Evolutionary conservation across 2,888 invertebrate species (phyloP).

Genomic region (Rhabditophanes sp.): DNA sequence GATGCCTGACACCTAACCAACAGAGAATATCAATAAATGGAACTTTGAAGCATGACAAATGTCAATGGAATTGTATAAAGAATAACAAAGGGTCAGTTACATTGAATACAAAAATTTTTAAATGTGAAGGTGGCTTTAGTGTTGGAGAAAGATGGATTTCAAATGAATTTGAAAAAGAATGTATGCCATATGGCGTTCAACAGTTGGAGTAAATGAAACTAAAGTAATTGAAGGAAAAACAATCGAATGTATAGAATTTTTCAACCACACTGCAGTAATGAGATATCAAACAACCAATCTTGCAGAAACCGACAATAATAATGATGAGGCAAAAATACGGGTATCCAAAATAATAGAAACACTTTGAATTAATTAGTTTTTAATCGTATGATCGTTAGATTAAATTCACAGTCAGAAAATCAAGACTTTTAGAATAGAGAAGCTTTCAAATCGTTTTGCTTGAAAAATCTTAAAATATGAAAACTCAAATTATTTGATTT

Average conservation of each 20-base stretch:
- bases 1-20: slow-evolving; percentile 13
- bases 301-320: too few relatives aligned
- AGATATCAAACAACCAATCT: too few relatives aligned
- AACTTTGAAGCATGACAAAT: slow-evolving; percentile 13
- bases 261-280: slow-evolving; percentile 23
- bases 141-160: slow-evolving; percentile 17
- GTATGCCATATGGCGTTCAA: slow-evolving; percentile 16
- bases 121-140: slow-evolving; percentile 14
- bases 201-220: slow-evolving; percentile 12
- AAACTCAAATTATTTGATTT: too few relatives aligned
- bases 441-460: too few relatives aligned
- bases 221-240: slow-evolving; percentile 14
- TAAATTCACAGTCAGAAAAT: too few relatives aligned
- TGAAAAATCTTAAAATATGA: too few relatives aligned
- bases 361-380: too few relatives aligned
- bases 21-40: slow-evolving; percentile 7
- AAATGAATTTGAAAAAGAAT: slow-evolving; percentile 21
- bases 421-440: too few relatives aligned
- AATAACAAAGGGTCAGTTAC: slow-evolving; percentile 16
- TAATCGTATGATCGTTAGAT: too few relatives aligned
- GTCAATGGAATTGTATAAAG: slow-evolving; percentile 13
- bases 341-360: too few relatives aligned
- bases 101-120: slow-evolving; percentile 16
- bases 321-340: too few relatives aligned
- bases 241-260: slow-evolving; percentile 16